Base-by-base conservation (phyloP, 2,797 vertebrate genomes). In the Valencia hispanica region DNA sequence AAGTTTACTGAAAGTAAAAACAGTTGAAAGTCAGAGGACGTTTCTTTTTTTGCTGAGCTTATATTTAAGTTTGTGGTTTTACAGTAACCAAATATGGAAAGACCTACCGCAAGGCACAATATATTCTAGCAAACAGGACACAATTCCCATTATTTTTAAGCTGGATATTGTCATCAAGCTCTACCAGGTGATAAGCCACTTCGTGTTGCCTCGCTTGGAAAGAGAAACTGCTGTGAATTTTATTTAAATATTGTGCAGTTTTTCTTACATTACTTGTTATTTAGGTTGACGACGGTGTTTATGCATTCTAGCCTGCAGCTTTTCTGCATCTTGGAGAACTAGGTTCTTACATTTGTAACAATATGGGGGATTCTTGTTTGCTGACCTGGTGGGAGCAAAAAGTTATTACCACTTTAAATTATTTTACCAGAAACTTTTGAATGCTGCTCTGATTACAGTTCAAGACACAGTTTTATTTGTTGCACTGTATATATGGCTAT, bases 391-490 rank as follows among this genome's bases (percentile, higher is more conserved):
- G 86, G 75, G 74, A 75, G 81, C 77, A 75, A 59, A 43, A 68
- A 77, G 81, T 80, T 77, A 83, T 84, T 86, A 73, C 70, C 68
- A 79, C 74, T 78, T 82, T 80, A 76, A 87, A 79, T 88, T 85
- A 83, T 78, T 88, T 83, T 22, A 79, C 70, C 68, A 76, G 80
- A 79, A 63, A 74, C 74, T 81, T 81, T 74, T 82, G 63, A 84
- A 84, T 45, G 25, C 32, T 53, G 55, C 10, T 17, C 43, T 73
- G 45, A 73, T 84, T 81, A 86, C n/a, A 82, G 41, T 50, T 10
- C 85, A 25, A 61, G 68, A 20, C 70, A 78, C 20, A 66, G 77
- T 70, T 80, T 79, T 72, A 15, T 59, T 50, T 34, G 18, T 51
- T 73, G 81, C 75, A 32, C 57, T 74, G 78, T 74, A 55, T 41